Evolutionary conservation across 2,113 vertebrate genomes (phyloP).

Genomic region (Amia ocellicauda): DNA sequence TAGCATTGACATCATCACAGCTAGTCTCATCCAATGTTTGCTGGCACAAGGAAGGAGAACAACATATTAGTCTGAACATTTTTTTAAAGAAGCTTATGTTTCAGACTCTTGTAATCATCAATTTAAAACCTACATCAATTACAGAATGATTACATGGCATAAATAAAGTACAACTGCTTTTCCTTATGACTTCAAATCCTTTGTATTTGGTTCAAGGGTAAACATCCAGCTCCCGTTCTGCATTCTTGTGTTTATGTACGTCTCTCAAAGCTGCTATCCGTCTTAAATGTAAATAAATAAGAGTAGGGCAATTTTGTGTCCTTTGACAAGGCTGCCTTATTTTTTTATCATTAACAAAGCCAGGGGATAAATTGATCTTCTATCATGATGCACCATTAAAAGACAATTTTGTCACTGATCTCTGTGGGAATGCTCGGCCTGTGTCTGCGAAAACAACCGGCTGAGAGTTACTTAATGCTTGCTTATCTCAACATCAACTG

Average conservation of each 20-base stretch:
- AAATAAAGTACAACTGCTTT: too few relatives aligned
- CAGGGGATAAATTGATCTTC: slow-evolving; percentile 22
- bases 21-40: too few relatives aligned
- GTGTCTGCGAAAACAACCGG: background rate
- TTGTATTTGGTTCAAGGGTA: too few relatives aligned
- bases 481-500: background rate
- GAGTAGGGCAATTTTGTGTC: background rate
- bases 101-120: too few relatives aligned
- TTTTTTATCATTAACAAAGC: slow-evolving; percentile 22
- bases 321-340: background rate
- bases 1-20: too few relatives aligned
- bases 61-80: too few relatives aligned
- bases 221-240: too few relatives aligned
- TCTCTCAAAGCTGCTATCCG: background rate
- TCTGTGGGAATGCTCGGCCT: background rate
- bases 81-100: too few relatives aligned
- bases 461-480: background rate
- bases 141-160: too few relatives aligned
- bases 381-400: slow-evolving; percentile 21
- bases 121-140: too few relatives aligned
- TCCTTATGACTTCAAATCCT: too few relatives aligned
- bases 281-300: background rate
- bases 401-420: slow-evolving; percentile 22
- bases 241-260: background rate
- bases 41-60: too few relatives aligned